Percentiles rank a stretch among this genome's conserved stretches.
Evolutionary conservation across 37 sponge, comb jelly and placozoan species (phyloP).

Genomic region (Geodia barretti): DNA sequence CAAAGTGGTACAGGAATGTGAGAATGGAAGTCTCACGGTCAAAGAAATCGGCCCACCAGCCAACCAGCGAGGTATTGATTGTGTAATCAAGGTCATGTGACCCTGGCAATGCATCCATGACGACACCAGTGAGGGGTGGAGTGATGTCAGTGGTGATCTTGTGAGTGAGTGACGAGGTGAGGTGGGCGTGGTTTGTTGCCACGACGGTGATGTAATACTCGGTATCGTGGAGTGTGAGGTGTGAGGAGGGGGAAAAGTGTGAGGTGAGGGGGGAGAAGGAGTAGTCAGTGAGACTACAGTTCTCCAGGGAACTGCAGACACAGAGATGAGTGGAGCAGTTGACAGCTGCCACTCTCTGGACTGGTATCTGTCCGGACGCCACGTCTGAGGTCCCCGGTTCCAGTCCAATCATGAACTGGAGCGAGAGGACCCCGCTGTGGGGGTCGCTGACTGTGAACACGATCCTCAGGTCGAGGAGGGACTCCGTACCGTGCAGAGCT

Average conservation of each 20-base stretch:
- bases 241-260: constrained; percentile 18
- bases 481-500: constrained; percentile 35
- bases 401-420: constrained; percentile 70
- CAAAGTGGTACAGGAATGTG: constrained; percentile 66
- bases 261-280: constrained; percentile 22
- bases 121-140: constrained; percentile 69
- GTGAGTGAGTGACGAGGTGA: constrained; percentile 32
- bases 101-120: constrained; percentile 57
- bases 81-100: constrained; percentile 67
- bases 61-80: background rate
- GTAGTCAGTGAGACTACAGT: constrained; percentile 36
- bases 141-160: constrained; percentile 79
- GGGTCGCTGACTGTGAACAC: constrained; percentile 51
- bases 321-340: no score
- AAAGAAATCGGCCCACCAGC: constrained; percentile 84
- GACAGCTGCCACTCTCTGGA: constrained; percentile 20
- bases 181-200: constrained; percentile 68
- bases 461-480: constrained; percentile 36
- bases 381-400: constrained; percentile 11
- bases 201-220: constrained; percentile 67
- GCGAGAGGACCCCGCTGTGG: constrained; percentile 45
- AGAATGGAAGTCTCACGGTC: constrained; percentile 71
- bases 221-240: constrained; percentile 60
- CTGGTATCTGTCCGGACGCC: constrained; percentile 54
- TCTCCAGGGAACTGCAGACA: constrained; percentile 46